These are phyloP conservation scores for Pelecanus crispus DNA, from an alignment of 2,113 vertebrate genomes.

Conservation along the genomic window DNA sequence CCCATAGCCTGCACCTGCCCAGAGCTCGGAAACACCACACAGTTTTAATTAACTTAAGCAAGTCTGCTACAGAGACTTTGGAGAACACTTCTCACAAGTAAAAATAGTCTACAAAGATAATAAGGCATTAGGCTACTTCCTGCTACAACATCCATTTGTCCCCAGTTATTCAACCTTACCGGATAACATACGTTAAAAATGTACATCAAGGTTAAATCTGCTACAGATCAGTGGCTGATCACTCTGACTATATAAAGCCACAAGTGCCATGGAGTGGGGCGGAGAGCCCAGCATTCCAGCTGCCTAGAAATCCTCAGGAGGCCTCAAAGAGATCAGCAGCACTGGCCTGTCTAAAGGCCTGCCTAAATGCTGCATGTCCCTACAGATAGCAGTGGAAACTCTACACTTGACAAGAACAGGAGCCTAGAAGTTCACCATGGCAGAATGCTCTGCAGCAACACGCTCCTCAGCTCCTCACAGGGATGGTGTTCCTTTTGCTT, in stretches of 20 bases:
- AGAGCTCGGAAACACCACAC: not conserved
- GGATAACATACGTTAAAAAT: conserved; percentile 41
- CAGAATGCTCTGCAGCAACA: not conserved
- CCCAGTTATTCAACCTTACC: conserved; percentile 17
- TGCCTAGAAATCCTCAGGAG: conserved; percentile 39
- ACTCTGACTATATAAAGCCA: conserved; percentile 56
- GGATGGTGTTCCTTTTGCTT: not conserved
- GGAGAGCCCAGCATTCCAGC: conserved; percentile 29
- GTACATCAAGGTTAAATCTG: conserved; percentile 30
- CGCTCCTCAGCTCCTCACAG: not conserved
- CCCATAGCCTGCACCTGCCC: not conserved
- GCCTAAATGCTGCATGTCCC: not conserved
- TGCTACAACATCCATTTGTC: conserved; percentile 22
- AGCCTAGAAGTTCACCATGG: not conserved
- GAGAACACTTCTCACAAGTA: not conserved
- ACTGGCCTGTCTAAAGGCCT: not conserved
- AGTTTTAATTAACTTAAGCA: not conserved
- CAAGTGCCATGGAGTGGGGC: not conserved
- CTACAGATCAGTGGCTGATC: not conserved
- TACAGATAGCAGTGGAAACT: not conserved
- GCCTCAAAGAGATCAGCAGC: not conserved
- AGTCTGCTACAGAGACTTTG: not conserved
- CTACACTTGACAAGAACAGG: not conserved
- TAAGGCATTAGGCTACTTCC: conserved; percentile 28
- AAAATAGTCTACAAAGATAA: conserved; percentile 53